Evolutionary conservation across 2,113 vertebrate genomes (phyloP).

Genomic region (Perca schrenkii): DNA sequence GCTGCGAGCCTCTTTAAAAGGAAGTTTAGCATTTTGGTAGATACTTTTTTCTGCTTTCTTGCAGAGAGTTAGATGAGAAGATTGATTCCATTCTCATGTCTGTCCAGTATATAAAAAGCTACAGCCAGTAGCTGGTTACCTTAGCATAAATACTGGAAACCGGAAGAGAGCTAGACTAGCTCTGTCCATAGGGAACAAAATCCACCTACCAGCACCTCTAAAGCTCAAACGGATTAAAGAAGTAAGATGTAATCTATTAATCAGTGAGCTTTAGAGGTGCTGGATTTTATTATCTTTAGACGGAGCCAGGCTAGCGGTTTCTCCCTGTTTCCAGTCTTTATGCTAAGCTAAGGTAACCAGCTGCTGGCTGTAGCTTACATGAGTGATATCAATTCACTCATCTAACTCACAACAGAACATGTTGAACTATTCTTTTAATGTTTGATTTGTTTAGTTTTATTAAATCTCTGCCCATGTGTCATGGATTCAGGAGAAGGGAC

Average conservation of each 20-base stretch:
- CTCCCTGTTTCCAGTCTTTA: neutral
- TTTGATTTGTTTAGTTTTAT: constrained; percentile 37
- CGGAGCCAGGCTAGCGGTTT: no score
- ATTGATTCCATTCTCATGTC: neutral
- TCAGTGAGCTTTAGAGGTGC: neutral
- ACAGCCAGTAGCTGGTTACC: neutral
- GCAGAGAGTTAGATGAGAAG: neutral
- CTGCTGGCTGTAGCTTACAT: neutral
- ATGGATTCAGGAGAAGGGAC: constrained; percentile 22
- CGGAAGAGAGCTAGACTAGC: neutral
- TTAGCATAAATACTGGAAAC: neutral
- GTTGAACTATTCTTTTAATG: neutral
- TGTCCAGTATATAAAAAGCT: neutral
- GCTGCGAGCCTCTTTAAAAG: constrained; percentile 20
- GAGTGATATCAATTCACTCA: neutral
- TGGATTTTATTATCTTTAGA: no score
- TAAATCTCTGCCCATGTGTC: constrained; percentile 14
- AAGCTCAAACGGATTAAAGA: neutral
- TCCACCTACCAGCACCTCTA: neutral
- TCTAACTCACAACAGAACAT: neutral
- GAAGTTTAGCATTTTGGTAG: neutral
- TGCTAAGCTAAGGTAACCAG: neutral
- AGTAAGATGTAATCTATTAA: neutral
- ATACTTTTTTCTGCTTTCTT: neutral
- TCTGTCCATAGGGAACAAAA: neutral